Evolutionary conservation across 92 coral and sea anemone species (phyloP).

Genomic region (Zoanthus sociatus): DNA sequence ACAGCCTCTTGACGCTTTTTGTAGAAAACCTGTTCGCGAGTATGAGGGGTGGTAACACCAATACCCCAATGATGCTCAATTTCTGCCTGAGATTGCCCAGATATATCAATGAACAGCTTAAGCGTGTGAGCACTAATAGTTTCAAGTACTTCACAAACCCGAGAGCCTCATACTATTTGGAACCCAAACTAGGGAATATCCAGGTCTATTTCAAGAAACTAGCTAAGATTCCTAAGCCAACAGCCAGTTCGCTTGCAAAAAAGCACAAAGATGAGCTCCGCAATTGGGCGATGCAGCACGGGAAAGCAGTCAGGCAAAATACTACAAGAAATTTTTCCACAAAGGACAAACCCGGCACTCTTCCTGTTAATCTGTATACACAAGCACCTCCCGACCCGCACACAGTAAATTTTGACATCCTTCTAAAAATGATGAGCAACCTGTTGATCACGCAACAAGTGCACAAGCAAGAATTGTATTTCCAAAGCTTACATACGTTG

Average conservation of each 20-base stretch:
- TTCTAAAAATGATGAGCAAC: too few relatives aligned
- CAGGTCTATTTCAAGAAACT: conserved; percentile 45
- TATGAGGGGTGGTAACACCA: conserved; percentile 47
- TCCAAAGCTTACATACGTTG: too few relatives aligned
- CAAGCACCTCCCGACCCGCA: too few relatives aligned
- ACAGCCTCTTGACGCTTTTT: conserved; percentile 42
- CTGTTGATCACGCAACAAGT: too few relatives aligned
- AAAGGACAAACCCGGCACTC: conserved; percentile 59
- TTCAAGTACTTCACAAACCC: conserved; percentile 67
- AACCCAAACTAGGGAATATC: conserved; percentile 54
- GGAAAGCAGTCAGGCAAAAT: conserved; percentile 65
- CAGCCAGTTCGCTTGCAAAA: conserved; percentile 52
- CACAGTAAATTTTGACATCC: too few relatives aligned
- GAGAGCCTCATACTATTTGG: conserved; percentile 58
- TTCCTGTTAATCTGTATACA: background rate
- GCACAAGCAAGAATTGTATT: too few relatives aligned
- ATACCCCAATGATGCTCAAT: conserved; percentile 47
- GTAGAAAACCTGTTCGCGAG: conserved; percentile 40
- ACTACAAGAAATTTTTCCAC: conserved; percentile 54
- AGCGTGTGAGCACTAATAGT: conserved; percentile 33
- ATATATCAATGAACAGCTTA: conserved; percentile 58
- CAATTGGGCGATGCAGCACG: conserved; percentile 60
- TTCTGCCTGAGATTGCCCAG: conserved; percentile 60
- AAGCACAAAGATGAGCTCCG: conserved; percentile 64
- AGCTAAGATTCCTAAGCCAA: conserved; percentile 61